Conservation (phyloP, 1,140 invertebrate species). For the Sycophaga agraensis region DNA sequence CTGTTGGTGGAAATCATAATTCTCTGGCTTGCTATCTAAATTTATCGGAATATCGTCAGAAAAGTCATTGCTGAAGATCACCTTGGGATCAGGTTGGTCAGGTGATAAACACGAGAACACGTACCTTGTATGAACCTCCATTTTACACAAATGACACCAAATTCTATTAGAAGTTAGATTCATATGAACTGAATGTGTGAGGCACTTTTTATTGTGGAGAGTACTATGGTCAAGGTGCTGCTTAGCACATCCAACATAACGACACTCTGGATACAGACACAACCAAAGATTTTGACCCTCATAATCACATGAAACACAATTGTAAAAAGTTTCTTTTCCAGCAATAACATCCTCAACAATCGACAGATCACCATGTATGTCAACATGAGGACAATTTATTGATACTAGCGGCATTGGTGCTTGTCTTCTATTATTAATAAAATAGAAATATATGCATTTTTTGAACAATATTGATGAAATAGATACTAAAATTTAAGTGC, state of each 20-base stretch:
- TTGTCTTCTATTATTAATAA: conserved; percentile 3
- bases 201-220: conserved; percentile 70
- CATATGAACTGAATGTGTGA: conserved; percentile 78
- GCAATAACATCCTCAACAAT: conserved; percentile 43
- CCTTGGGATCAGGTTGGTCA: conserved; percentile 49
- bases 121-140: conserved; percentile 65
- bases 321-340: conserved; percentile 45
- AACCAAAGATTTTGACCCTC: conserved; percentile 79
- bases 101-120: conserved; percentile 42
- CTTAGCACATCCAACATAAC: conserved; percentile 78
- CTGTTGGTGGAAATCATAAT: conserved; percentile 34
- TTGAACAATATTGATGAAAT: too few relatives aligned
- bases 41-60: conserved; percentile 39
- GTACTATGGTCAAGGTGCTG: conserved; percentile 77
- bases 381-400: conserved; percentile 49
- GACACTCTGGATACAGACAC: conserved; percentile 76
- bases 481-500: neutral
- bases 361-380: conserved; percentile 42
- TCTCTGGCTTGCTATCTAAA: conserved; percentile 44
- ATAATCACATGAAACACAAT: conserved; percentile 50
- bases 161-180: conserved; percentile 78
- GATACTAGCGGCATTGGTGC: conserved; percentile 47
- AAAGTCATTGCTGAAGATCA: conserved; percentile 39
- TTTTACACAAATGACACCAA: conserved; percentile 84
- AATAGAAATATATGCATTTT: too few relatives aligned